Conservation (phyloP, 2,113 vertebrate genomes). For the Xerus inauris region DNA sequence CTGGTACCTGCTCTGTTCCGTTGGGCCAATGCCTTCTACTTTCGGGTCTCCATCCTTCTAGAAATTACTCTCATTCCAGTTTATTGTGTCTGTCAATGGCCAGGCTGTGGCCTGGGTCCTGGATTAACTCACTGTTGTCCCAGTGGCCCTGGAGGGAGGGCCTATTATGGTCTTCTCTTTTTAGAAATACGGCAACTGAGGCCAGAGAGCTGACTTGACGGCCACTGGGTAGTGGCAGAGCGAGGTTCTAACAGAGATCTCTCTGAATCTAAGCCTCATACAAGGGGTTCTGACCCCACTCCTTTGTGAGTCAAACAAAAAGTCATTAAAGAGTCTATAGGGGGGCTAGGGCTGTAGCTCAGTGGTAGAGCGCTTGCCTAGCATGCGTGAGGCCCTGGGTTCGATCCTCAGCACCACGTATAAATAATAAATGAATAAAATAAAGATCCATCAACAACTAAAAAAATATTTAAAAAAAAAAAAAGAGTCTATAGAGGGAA, state of each 20-base stretch:
- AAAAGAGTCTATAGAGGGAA: neutral
- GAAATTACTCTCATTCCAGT: neutral
- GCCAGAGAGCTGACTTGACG: neutral
- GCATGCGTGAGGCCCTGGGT: too few species aligned
- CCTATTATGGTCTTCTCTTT: neutral
- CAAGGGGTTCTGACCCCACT: neutral
- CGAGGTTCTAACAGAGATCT: neutral
- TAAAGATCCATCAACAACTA: too few species aligned
- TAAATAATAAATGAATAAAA: too few species aligned
- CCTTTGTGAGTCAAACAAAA: neutral
- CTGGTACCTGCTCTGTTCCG: neutral
- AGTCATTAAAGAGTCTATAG: neutral
- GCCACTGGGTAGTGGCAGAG: neutral
- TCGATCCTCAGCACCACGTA: too few species aligned
- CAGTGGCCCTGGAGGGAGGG: neutral
- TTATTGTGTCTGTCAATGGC: neutral
- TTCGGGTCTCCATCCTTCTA: neutral
- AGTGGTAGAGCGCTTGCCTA: too few species aligned
- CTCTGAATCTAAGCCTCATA: neutral
- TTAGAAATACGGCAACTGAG: neutral
- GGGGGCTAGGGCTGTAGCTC: too few species aligned
- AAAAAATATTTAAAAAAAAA: too few species aligned
- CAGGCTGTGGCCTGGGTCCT: neutral
- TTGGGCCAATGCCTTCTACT: neutral
- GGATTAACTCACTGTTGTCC: neutral